phyloP scores from a whole-genome alignment of 2,888 invertebrate species.

The Diabrotica balteata region DNA sequence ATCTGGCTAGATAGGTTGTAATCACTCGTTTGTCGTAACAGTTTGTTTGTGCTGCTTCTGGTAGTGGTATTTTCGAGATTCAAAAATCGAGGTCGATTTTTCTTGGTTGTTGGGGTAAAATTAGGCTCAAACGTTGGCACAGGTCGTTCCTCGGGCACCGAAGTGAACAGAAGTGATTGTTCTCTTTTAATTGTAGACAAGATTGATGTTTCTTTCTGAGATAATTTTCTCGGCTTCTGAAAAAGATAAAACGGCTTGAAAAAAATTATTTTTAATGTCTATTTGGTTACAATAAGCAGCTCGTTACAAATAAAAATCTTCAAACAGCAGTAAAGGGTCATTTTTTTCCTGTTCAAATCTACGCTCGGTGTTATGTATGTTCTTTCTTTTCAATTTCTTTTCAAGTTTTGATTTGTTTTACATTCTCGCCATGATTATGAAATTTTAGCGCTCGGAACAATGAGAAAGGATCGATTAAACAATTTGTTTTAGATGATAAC shows the following conservation, averaged over 20 bases:
- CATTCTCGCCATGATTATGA: too few relatives aligned
- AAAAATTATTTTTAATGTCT: too few relatives aligned
- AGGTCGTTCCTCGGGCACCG: conserved; percentile 80
- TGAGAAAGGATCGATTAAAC: too few relatives aligned
- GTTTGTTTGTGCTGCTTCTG: conserved; percentile 42
- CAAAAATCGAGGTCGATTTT: conserved; percentile 56
- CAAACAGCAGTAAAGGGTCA: too few relatives aligned
- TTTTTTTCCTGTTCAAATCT: too few relatives aligned
- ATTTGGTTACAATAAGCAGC: too few relatives aligned
- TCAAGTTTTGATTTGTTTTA: too few relatives aligned
- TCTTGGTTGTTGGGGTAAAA: conserved; percentile 41
- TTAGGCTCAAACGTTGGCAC: conserved; percentile 40
- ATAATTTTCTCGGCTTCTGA: conserved; percentile 12
- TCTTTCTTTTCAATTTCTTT: too few relatives aligned
- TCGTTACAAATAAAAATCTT: too few relatives aligned
- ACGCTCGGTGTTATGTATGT: too few relatives aligned
- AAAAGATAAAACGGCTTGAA: not conserved
- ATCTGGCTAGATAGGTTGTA: conserved; percentile 65
- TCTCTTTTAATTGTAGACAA: conserved; percentile 77
- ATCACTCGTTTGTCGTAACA: conserved; percentile 29
- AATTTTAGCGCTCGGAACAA: too few relatives aligned
- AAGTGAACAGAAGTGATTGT: conserved; percentile 80
- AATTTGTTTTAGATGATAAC: too few relatives aligned
- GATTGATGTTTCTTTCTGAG: conserved; percentile 56
- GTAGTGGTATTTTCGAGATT: conserved; percentile 54